Evolutionary conservation across 2,797 vertebrate species (phyloP).

Genomic region (Columba guinea): DNA sequence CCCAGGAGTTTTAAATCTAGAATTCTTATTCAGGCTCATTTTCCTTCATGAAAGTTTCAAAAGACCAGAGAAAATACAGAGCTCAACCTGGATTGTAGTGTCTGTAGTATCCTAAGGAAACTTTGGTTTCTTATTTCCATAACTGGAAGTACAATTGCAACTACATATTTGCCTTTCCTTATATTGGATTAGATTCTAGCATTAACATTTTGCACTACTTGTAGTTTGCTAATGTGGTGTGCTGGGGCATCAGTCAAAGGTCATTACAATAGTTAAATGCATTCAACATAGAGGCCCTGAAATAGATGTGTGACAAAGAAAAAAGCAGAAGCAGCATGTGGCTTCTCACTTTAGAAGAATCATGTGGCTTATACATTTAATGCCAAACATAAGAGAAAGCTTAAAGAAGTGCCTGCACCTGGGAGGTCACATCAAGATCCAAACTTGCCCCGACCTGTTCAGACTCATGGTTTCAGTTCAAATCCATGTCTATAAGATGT

Average conservation of each 20-base stretch:
- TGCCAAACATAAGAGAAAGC: background rate
- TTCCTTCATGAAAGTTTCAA: background rate
- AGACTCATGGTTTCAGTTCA: background rate
- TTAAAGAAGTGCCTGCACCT: background rate
- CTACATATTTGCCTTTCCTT: conserved; percentile 17
- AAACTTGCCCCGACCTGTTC: background rate
- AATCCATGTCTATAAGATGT: background rate
- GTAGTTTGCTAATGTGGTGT: background rate
- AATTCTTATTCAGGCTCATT: background rate
- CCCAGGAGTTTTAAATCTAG: background rate
- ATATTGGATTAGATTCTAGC: background rate
- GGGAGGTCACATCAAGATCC: background rate
- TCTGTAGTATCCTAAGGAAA: background rate
- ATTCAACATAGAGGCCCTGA: background rate
- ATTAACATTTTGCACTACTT: conserved; percentile 2
- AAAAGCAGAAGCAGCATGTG: background rate
- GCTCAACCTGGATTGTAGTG: background rate
- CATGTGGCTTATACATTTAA: background rate
- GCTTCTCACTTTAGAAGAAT: background rate
- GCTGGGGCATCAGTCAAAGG: conserved; percentile 11
- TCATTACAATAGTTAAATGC: conserved; percentile 15
- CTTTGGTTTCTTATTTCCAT: conserved; percentile 48
- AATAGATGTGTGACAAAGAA: background rate
- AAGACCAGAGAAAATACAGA: background rate
- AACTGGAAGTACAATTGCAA: conserved; percentile 13